A percentile compares a stretch with the other conserved stretches of the same genome.
Evolutionary conservation across 2,888 invertebrate species (phyloP).

Genomic region (Ichneumoninae sp.): DNA sequence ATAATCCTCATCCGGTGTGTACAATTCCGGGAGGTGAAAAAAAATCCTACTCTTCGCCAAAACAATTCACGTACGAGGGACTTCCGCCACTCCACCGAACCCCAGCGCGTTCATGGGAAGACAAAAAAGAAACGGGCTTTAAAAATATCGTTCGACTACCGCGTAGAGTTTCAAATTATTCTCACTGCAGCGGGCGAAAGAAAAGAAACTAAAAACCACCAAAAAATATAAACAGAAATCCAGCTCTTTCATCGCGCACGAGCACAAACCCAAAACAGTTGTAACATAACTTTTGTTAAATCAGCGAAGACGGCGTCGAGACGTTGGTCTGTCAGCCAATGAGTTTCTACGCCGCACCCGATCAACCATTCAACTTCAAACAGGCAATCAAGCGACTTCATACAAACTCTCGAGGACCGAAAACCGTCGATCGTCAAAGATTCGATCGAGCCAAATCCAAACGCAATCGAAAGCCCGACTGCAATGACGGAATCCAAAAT

Average conservation of each 20-base stretch:
- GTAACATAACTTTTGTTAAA: constrained; percentile 23
- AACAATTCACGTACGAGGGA: constrained; percentile 14
- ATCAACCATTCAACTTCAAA: constrained; percentile 28
- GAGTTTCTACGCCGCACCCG: constrained; percentile 41
- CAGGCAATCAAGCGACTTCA: constrained; percentile 29
- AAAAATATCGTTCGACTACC: constrained; percentile 46
- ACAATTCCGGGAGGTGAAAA: constrained; percentile 28
- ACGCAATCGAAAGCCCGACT: constrained; percentile 50
- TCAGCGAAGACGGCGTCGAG: constrained; percentile 45
- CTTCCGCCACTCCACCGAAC: constrained; percentile 52
- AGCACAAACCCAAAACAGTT: constrained; percentile 44
- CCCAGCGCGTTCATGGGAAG: constrained; percentile 38
- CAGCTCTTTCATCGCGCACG: constrained; percentile 49
- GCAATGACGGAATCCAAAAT: constrained; percentile 34
- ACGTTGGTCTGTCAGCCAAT: constrained; percentile 64
- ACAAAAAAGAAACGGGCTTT: constrained; percentile 45
- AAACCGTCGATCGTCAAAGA: constrained; percentile 39
- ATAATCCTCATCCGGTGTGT: constrained; percentile 11
- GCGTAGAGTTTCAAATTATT: constrained; percentile 47
- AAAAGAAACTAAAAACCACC: constrained; percentile 4
- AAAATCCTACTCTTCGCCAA: constrained; percentile 23
- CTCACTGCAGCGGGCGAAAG: constrained; percentile 36
- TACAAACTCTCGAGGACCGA: constrained; percentile 40
- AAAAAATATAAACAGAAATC: constrained; percentile 22
- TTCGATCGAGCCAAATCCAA: constrained; percentile 58